A percentile compares a stretch with the other conserved stretches of the same genome.
Evolutionary conservation across 2,888 invertebrate species (phyloP).

Genomic region (Zygothrica quintamaculata): DNA sequence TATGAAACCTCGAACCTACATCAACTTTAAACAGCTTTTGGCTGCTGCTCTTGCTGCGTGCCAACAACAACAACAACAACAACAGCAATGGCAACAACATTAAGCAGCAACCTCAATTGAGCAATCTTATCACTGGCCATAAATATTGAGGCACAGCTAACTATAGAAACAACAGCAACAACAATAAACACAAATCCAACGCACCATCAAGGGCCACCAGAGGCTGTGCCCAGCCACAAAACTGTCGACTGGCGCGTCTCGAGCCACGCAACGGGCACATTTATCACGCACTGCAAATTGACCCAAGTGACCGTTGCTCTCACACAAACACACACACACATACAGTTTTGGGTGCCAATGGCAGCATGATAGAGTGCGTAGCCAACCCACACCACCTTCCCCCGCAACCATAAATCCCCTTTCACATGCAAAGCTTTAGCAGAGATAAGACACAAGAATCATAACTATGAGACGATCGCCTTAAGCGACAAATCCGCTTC

Average conservation of each 20-base stretch:
- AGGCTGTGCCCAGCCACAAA: constrained; percentile 13
- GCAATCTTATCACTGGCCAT: constrained; percentile 76
- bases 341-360: constrained; percentile 13
- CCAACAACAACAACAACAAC: constrained; percentile 4
- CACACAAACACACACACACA: constrained; percentile 20
- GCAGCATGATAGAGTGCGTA: constrained; percentile 51
- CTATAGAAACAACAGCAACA: constrained; percentile 25
- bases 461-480: constrained; percentile 46
- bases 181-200: constrained; percentile 42
- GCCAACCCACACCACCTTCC: constrained; percentile 4
- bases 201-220: not conserved
- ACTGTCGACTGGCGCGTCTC: constrained; percentile 40
- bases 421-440: not conserved
- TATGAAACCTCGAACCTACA: constrained; percentile 73
- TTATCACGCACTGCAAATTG: constrained; percentile 76
- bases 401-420: not conserved
- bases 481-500: constrained; percentile 44
- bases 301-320: constrained; percentile 67
- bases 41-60: constrained; percentile 27
- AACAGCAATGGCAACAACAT: constrained; percentile 8
- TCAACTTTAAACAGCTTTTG: constrained; percentile 68
- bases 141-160: constrained; percentile 59
- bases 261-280: constrained; percentile 73
- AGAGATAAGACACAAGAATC: constrained; percentile 56
- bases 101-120: constrained; percentile 63